Percentiles rank a stretch among this genome's conserved stretches.
phyloP scores from a whole-genome alignment of 2,797 vertebrate genomes.

The Columba guinea region DNA sequence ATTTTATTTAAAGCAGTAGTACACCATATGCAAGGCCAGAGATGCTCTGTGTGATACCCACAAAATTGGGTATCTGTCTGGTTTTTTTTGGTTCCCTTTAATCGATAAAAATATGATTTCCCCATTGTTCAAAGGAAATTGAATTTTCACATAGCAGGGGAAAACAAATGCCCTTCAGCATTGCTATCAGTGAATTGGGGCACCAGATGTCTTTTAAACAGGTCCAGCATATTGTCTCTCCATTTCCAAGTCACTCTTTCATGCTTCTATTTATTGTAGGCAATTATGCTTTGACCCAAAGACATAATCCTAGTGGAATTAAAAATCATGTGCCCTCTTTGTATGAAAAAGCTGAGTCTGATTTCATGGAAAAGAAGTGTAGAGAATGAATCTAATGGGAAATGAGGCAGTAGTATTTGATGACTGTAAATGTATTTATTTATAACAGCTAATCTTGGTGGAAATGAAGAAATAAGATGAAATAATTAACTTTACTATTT shows the following conservation, averaged over 20 bases:
- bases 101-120: conserved; percentile 60
- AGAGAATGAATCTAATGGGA: conserved; percentile 62
- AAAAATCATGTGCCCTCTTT: conserved; percentile 38
- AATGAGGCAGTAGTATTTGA: conserved; percentile 61
- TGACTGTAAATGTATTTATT: conserved; percentile 64
- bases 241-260: conserved; percentile 44
- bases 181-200: conserved; percentile 56
- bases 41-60: conserved; percentile 12
- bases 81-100: background rate
- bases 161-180: conserved; percentile 62
- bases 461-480: conserved; percentile 65
- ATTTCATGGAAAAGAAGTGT: conserved; percentile 55
- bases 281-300: conserved; percentile 64
- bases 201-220: conserved; percentile 58
- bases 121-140: conserved; percentile 53
- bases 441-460: conserved; percentile 66
- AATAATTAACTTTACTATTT: conserved; percentile 69
- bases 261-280: conserved; percentile 62
- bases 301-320: conserved; percentile 61
- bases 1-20: conserved; percentile 42
- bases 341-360: conserved; percentile 50
- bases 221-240: conserved; percentile 49
- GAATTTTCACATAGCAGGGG: conserved; percentile 54
- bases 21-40: background rate
- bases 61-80: conserved; percentile 38